Base-by-base conservation (phyloP, 1,140 invertebrate genomes). In the Drosophila pallidifrons region DNA sequence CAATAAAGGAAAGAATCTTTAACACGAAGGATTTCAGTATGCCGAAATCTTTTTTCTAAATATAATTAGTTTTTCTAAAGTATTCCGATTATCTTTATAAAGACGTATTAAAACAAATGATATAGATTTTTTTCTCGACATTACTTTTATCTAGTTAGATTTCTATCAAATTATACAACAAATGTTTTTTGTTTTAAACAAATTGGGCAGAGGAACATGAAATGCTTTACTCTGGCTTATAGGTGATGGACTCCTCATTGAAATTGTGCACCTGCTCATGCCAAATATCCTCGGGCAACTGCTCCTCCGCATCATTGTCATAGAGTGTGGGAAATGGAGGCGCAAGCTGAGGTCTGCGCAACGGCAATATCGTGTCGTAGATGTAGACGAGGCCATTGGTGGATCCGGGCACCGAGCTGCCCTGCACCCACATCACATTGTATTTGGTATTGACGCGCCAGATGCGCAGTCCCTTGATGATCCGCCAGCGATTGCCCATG, bases 401-500 rank as follows among this genome's bases (percentile, higher is more conserved):
- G 81, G 95, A 95, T 7, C 98, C 98, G 43, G 98, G 96, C 71
- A 98, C 94, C 32, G 93, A 94, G 6, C 94, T 94, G n/a, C 98
- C 98, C 75, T 94, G 92, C 7, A 99, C 95, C 94, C 96, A 99
- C 16, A 99, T 93, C 0, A 99, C 95, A 94, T 99, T 99, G 91
- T 98, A 96, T 91, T 98, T 97, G 10, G 96, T 98, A 92, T 99
- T 99, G 43, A 99, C 98, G 74, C 98, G 94, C 92, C 96, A 94
- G 79, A 99, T 96, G 95, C 96, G 95, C 5, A 97, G 91, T 16
- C 98, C 98, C 85, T 94, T 94, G 10, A 95, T 81, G 38, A 94
- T 94, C 76, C 96, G 94, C 94, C 95, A 97, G 72, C 93, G 94
- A 87, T 97, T 96, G 30, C 99, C 99, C 98, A 99, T 99, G 85